Evolutionary conservation across 2,113 vertebrate species (phyloP), one percentile per base, ranked within the genome.

Genomic region (Toxostoma redivivum): DNA sequence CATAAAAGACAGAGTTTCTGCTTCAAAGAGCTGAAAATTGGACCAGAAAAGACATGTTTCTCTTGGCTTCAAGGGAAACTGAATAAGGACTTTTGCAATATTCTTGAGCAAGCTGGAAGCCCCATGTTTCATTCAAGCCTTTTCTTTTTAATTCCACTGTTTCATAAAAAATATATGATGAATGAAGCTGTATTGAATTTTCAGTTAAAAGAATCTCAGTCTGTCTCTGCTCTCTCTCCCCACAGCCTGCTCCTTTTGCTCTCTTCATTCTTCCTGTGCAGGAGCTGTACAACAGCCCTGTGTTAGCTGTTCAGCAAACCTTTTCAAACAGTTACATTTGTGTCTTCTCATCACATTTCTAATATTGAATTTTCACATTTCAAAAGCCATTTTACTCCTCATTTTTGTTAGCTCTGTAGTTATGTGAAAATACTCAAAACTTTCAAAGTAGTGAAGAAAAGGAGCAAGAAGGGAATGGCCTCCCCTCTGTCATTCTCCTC

Each of bases 11-110:
- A 61, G 76, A 86, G 21, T 86, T 96, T 93, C 94, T 93, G 82
- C 92, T 96, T 96, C 94, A 97, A 94, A 96, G 90, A 83, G 79
- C 90, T 90, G 88, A 90, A 95, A 95, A 94, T 93, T 83, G 72
- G 86, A 95, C 74, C 35, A 86, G 92, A 92, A 90, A 95, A 90
- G 62, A 77, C 76, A 73, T 70, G 90, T 86, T 94, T 94, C 86
- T 93, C 67, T 86, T 95, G 86, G 82, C 94, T 95, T 92, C 89
- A 93, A 86, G 91, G 88, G 94, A 92, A 96, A 88, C 67, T 38
- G 92, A 83, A 90, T 93, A 92, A 86, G 92, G 47, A 67, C 62
- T 90, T 95, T 88, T 96, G 82, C 93, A 24, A 54, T 86, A 83
- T 73, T 94, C 90, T 86, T 90, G 58, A 80, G 88, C 81, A 86